Percentiles rank a stretch among this genome's conserved stretches.
phyloP scores from a whole-genome alignment of 2,797 vertebrate genomes.

The Pantherophis vulpinus region DNA sequence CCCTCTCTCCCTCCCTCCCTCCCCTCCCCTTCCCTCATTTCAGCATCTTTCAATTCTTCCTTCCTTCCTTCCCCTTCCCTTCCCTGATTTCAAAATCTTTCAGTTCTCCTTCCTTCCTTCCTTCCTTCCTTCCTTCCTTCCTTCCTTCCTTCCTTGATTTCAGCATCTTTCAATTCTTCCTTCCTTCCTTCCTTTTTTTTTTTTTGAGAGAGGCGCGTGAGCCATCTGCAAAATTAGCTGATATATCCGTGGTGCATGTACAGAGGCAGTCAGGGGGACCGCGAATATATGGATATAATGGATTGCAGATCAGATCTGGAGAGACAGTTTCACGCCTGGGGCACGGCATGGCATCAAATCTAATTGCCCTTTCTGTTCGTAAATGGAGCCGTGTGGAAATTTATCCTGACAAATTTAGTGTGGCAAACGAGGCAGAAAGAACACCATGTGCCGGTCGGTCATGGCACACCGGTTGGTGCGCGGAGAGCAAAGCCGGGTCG shows the following conservation, averaged over 20 bases:
- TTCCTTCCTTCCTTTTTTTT: no score
- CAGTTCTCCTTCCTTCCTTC: no score
- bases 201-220: background rate
- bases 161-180: no score
- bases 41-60: no score
- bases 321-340: conserved; percentile 82
- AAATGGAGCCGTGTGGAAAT: conserved; percentile 77
- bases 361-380: conserved; percentile 76
- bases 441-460: conserved; percentile 48
- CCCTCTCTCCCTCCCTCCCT: no score
- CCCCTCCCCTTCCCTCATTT: no score
- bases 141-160: no score
- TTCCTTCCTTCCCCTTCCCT: no score
- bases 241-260: background rate
- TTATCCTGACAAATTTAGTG: conserved; percentile 83
- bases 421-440: conserved; percentile 65
- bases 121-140: no score
- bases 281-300: conserved; percentile 71
- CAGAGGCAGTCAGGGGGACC: background rate
- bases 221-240: background rate
- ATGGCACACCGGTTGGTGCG: background rate
- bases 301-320: conserved; percentile 80
- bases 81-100: no score
- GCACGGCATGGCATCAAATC: conserved; percentile 79
- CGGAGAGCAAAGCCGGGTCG: background rate